Conservation (phyloP, 1,140 invertebrate species). For the Platorchestia sp. region DNA sequence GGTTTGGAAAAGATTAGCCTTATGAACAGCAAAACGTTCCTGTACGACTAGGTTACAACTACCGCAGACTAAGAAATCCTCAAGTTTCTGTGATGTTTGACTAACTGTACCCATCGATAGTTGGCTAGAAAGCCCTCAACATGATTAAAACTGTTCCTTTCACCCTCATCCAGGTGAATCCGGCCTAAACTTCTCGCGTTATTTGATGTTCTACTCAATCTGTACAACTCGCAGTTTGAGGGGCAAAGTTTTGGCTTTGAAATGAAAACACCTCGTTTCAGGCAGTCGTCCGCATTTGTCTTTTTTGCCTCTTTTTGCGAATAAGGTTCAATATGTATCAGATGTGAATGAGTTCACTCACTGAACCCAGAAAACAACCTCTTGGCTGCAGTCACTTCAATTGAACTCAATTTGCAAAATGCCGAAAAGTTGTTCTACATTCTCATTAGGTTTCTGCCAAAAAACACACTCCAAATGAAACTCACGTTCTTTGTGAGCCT, state of each 20-base stretch:
- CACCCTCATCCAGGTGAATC: not conserved
- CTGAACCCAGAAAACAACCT: too few species aligned
- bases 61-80: not conserved
- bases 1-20: not conserved
- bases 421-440: not conserved
- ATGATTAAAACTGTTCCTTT: not conserved
- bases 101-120: not conserved
- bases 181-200: too few species aligned
- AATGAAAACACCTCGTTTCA: not conserved
- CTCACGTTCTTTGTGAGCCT: too few species aligned
- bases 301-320: too few species aligned
- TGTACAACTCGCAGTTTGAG: not conserved
- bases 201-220: not conserved
- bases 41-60: not conserved
- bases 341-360: too few species aligned
- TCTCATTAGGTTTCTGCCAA: not conserved
- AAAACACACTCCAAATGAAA: not conserved
- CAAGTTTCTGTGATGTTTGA: not conserved
- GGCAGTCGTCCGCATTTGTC: too few species aligned
- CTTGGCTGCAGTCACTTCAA: not conserved
- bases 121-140: not conserved
- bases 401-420: not conserved
- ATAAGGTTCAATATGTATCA: too few species aligned
- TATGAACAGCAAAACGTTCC: not conserved
- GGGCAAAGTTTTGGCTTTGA: not conserved